Percentiles rank a stretch among this genome's conserved stretches.
Conservation (phyloP, 1,140 invertebrate species). For the Doryteuthis pealeii region DNA sequence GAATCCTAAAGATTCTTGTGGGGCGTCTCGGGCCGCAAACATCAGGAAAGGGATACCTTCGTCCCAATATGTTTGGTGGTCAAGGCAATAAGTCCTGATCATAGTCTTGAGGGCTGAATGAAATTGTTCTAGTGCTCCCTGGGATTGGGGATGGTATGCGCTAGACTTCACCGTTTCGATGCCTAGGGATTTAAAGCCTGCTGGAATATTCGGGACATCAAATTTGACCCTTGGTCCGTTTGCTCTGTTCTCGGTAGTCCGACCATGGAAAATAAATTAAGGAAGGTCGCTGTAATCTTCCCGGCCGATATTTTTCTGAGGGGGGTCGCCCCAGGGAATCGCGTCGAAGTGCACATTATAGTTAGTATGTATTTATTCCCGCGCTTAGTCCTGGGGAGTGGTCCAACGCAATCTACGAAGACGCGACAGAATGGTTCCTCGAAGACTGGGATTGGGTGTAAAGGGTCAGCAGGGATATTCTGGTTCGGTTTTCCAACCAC, state of each 20-base stretch:
- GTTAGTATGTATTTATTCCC: neutral
- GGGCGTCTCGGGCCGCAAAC: neutral
- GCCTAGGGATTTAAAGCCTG: neutral
- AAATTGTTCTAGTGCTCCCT: no score
- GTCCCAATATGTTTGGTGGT: neutral
- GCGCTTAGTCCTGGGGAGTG: neutral
- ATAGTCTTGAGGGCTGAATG: no score
- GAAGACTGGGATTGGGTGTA: conserved; percentile 22
- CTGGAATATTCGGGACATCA: neutral
- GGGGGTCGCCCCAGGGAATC: no score
- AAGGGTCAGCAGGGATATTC: conserved; percentile 20
- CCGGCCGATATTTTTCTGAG: no score
- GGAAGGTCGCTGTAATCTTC: no score
- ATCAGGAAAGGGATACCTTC: neutral
- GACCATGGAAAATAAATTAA: neutral
- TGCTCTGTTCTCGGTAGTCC: neutral
- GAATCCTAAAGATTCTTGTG: conserved; percentile 19
- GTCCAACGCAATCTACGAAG: no score
- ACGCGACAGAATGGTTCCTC: conserved; percentile 14
- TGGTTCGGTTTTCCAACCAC: no score
- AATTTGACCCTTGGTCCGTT: neutral
- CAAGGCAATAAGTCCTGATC: no score
- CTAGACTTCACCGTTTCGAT: neutral
- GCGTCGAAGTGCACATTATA: no score
- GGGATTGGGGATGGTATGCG: no score